Percentiles rank a stretch among this genome's conserved stretches.
Evolutionary conservation across 1,140 invertebrate genomes (phyloP).

Genomic region (Drusus annulatus): DNA sequence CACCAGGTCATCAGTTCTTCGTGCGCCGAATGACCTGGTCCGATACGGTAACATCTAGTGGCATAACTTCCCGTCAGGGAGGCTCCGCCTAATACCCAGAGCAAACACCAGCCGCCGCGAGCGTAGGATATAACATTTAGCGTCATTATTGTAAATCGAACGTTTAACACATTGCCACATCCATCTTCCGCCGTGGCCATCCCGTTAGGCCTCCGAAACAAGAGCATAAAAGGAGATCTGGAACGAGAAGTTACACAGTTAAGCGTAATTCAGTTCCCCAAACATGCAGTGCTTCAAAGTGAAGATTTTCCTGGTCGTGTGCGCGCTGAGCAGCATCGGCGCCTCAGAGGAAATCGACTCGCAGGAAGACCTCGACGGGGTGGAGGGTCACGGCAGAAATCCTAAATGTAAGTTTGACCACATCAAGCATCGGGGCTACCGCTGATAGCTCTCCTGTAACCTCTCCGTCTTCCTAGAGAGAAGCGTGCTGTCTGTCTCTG

Average conservation of each 20-base stretch:
- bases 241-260: neutral
- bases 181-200: neutral
- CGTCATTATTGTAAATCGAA: neutral
- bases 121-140: neutral
- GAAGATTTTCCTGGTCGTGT: neutral
- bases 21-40: no score
- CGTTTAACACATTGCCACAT: conserved; percentile 13
- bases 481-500: no score
- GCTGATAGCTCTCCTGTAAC: no score
- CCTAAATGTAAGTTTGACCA: conserved; percentile 2
- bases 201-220: neutral
- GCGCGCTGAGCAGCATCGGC: neutral
- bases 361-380: neutral
- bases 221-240: conserved; percentile 12
- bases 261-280: neutral
- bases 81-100: no score
- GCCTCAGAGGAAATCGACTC: neutral
- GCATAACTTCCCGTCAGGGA: no score
- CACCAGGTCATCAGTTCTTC: no score
- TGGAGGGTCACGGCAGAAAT: neutral
- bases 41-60: no score
- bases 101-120: no score
- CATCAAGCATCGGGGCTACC: no score
- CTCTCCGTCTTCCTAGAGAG: no score
- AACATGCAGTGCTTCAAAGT: neutral